A percentile compares a stretch with the other conserved stretches of the same genome.
Conservation (phyloP, 2,797 vertebrate genomes). For the Sebastes ruberrimus region DNA sequence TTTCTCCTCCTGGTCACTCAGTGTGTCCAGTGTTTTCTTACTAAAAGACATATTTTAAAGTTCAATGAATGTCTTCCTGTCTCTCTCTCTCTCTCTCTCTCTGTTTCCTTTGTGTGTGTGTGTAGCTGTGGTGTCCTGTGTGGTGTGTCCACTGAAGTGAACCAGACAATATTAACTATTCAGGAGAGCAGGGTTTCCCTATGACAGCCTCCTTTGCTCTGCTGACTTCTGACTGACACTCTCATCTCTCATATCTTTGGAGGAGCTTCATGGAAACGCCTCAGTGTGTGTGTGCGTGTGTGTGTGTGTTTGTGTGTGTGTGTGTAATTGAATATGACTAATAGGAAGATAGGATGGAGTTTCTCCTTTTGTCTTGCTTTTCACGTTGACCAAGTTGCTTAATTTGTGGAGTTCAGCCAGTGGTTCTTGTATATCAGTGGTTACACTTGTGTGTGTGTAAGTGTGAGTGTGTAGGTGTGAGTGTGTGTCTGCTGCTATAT, state of each 20-base stretch:
- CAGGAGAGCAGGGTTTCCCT: constrained; percentile 69
- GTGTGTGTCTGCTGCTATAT: no score
- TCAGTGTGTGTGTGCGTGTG: neutral
- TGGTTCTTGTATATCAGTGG: constrained; percentile 18
- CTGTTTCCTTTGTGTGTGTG: neutral
- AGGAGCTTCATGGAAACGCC: constrained; percentile 47
- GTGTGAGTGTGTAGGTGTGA: neutral
- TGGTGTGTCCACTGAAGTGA: constrained; percentile 62
- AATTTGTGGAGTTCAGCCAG: constrained; percentile 30
- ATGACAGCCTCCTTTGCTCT: constrained; percentile 58
- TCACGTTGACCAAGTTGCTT: constrained; percentile 19
- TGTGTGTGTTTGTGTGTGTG: neutral
- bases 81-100: no score
- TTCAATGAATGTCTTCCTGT: neutral
- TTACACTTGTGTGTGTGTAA: neutral
- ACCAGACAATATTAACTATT: constrained; percentile 77
- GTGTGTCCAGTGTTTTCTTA: neutral
- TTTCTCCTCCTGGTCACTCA: neutral
- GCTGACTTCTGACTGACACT: constrained; percentile 72
- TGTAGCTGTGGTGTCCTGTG: constrained; percentile 61
- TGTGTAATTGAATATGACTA: constrained; percentile 7
- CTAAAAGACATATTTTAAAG: constrained; percentile 16
- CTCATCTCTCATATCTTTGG: constrained; percentile 65
- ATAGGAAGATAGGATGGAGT: constrained; percentile 49
- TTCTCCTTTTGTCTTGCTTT: constrained; percentile 58